Evolutionary conservation across 2,888 invertebrate genomes (phyloP), one percentile per base, ranked within the genome.

Genomic region (Nezara viridula): DNA sequence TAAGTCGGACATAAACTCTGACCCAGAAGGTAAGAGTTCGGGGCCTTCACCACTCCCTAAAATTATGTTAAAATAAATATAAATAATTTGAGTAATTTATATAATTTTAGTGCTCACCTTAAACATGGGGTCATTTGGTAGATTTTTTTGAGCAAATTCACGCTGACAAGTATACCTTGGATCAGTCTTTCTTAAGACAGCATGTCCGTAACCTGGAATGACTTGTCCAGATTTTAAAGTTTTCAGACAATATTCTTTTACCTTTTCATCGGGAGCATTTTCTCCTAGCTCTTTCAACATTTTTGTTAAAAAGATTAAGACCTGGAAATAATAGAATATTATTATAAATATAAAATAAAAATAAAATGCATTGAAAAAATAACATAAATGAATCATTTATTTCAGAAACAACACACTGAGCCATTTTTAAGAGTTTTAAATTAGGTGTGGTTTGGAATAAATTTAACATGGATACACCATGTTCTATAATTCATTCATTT

Each of bases 191-290:
- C 98, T 95, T 91, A 98, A 95, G 1, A 99, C 98, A 91, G 98
- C 98, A 93, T 98, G 98, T 52, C 98, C 98, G 92, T 98, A 98
- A 86, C 98, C 98, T 88, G 98, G 98, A 81, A 99, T 97, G n/a
- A 98, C 98, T 93, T 98, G 98, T 91, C 98, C 98, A 90, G 96
- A 96, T 94, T 98, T 98, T 89, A 98, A 94, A 2, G 98, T 99
- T 93, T 98, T 98, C 98, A 98, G 98, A 92, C 99, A 97, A 94
- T 98, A 99, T 88, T 99, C 98, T 93, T 98, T 98, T 89, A 99
- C 94, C 92, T 98, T 95, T 0, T 98, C 97, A 93, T 99, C 98
- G 27, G 97, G 96, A 91, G 97, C 96, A 92, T 95, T 96, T 92
- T 96, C 96, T 88, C 98, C 98, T 87, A 99, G 95, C 92, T 97